A percentile compares a stretch with the other conserved stretches of the same genome.
Evolutionary conservation across 64 coral and sea anemone genomes (phyloP).

Genomic region (Trachythela sp.): DNA sequence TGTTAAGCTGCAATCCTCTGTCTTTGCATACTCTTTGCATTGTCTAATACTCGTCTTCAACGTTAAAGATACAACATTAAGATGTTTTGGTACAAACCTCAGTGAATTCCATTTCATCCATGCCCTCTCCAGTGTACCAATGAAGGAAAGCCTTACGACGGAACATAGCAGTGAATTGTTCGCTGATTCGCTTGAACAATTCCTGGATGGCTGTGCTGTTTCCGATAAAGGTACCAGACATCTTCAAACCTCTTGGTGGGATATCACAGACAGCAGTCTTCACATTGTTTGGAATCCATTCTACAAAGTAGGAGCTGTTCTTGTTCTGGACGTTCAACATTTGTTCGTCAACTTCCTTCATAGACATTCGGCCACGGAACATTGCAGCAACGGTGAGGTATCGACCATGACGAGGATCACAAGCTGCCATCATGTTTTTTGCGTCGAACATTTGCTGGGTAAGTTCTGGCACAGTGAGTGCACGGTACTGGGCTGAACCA

Average conservation of each 20-base stretch:
- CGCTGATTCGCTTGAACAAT: slow-evolving; percentile 72
- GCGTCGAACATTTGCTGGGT: slow-evolving; percentile 15
- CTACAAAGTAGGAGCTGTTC: slow-evolving; percentile 79
- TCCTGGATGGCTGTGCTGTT: slow-evolving; percentile 78
- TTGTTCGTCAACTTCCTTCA: slow-evolving; percentile 19
- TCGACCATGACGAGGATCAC: slow-evolving; percentile 23
- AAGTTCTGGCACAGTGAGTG: not conserved
- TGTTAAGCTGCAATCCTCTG: too few relatives aligned
- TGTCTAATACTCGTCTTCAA: too few relatives aligned
- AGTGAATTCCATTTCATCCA: slow-evolving; percentile 86
- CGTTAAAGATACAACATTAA: too few relatives aligned
- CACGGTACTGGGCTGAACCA: not conserved
- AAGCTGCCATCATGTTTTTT: slow-evolving; percentile 20
- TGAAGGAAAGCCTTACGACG: slow-evolving; percentile 67
- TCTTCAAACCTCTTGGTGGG: slow-evolving; percentile 66
- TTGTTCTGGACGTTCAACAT: slow-evolving; percentile 46
- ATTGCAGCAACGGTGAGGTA: slow-evolving; percentile 20
- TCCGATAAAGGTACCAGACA: slow-evolving; percentile 67
- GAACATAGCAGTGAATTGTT: slow-evolving; percentile 80
- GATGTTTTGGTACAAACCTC: slow-evolving; percentile 32
- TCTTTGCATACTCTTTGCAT: too few relatives aligned
- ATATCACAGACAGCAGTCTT: slow-evolving; percentile 76
- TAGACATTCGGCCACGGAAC: slow-evolving; percentile 20
- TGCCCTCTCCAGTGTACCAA: slow-evolving; percentile 83
- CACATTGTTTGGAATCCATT: slow-evolving; percentile 79